phyloP scores from a whole-genome alignment of 2,113 vertebrate genomes.

The Macquaria ambigua region DNA sequence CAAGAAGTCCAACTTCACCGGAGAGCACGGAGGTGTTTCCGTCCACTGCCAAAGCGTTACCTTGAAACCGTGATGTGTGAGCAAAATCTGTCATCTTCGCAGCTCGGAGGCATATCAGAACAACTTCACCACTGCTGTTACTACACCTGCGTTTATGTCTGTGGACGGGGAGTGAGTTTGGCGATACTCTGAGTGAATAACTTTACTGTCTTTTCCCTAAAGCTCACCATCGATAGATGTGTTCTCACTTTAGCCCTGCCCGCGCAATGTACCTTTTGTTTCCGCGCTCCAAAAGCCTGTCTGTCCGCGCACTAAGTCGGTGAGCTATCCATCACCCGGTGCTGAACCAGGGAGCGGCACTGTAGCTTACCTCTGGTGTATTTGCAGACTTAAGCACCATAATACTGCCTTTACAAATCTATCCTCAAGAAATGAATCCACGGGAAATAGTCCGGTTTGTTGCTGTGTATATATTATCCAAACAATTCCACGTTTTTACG shows the following conservation, averaged over 20 bases:
- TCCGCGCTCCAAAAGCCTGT: constrained; percentile 3
- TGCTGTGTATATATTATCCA: background rate
- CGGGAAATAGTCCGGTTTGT: background rate
- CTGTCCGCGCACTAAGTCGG: constrained; percentile 7
- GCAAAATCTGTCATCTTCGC: constrained; percentile 65
- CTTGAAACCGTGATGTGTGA: constrained; percentile 37
- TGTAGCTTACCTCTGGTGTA: background rate
- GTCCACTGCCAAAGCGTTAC: constrained; percentile 51
- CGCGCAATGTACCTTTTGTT: background rate
- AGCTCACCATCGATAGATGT: background rate
- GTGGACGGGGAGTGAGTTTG: constrained; percentile 16
- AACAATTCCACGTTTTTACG: constrained; percentile 43
- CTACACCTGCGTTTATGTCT: background rate
- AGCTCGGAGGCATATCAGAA: constrained; percentile 64
- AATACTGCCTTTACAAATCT: background rate
- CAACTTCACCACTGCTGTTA: constrained; percentile 30
- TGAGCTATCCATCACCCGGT: constrained; percentile 49
- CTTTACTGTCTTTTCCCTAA: background rate
- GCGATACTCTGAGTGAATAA: background rate
- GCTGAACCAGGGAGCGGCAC: constrained; percentile 36
- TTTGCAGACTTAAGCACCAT: background rate
- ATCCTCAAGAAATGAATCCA: background rate
- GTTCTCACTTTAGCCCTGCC: background rate
- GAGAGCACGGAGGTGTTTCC: constrained; percentile 31
- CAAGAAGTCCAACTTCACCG: constrained; percentile 39